Percentiles rank a stretch among this genome's conserved stretches.
phyloP scores from a whole-genome alignment of 2,888 invertebrate species.

The Drosophila emarginata region DNA sequence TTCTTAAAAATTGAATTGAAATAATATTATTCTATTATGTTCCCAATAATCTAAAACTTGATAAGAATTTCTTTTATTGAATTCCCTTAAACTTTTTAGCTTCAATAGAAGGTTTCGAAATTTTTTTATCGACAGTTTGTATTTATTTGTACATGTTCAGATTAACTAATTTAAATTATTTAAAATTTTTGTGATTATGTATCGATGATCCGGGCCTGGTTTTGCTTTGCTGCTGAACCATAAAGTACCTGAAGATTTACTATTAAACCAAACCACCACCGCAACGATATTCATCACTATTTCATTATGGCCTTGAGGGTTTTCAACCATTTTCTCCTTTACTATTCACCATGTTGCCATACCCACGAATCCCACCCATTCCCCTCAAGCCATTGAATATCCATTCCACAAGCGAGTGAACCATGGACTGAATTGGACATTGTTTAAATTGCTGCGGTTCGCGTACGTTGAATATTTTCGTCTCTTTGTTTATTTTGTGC shows the following conservation, averaged over 20 bases:
- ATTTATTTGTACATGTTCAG: no score
- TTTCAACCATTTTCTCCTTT: slow-evolving; percentile 46
- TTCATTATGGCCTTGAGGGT: slow-evolving; percentile 59
- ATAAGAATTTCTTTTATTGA: no score
- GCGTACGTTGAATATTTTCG: slow-evolving; percentile 65
- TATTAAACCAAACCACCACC: slow-evolving; percentile 47
- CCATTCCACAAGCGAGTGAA: slow-evolving; percentile 37
- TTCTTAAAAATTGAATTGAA: no score
- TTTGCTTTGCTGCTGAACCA: slow-evolving; percentile 37
- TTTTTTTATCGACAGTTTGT: no score
- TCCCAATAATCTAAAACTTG: no score
- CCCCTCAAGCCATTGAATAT: slow-evolving; percentile 18
- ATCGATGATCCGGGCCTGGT: not conserved
- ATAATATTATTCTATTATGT: no score
- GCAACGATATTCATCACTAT: slow-evolving; percentile 61
- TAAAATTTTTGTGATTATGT: no score
- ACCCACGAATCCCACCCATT: slow-evolving; percentile 21
- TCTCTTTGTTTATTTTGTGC: slow-evolving; percentile 64
- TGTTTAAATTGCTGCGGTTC: slow-evolving; percentile 74
- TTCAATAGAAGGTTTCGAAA: no score
- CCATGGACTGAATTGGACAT: slow-evolving; percentile 71
- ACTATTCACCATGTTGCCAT: slow-evolving; percentile 40
- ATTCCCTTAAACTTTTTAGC: no score
- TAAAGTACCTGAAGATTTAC: slow-evolving; percentile 42
- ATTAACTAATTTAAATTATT: no score